These are phyloP conservation scores for Ammodytes marinus DNA, from an alignment of 2,113 vertebrate species.

Conservation along the genomic window DNA sequence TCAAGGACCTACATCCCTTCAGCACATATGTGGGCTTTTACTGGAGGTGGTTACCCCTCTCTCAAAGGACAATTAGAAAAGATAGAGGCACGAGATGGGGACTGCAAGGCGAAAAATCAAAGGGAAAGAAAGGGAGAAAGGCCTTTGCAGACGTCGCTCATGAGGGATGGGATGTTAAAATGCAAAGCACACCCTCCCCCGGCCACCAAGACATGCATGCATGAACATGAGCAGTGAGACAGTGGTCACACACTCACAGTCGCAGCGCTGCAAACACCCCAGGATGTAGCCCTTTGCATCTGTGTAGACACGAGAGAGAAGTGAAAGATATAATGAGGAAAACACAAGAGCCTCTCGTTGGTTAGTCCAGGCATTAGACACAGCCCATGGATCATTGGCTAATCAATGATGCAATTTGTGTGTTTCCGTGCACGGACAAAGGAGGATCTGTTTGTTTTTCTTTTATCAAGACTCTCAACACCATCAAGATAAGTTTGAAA, in stretches of 20 bases:
- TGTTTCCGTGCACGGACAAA: neutral
- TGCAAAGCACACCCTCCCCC: conserved; percentile 70
- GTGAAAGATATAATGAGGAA: neutral
- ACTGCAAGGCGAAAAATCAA: conserved; percentile 6
- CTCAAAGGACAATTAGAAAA: conserved; percentile 33
- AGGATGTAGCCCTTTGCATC: conserved; percentile 2
- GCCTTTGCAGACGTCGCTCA: conserved; percentile 20
- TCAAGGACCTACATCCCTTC: conserved; percentile 3
- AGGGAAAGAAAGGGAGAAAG: conserved; percentile 34
- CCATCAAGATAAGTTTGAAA: neutral
- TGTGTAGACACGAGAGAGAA: neutral
- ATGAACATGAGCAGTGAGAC: conserved; percentile 61
- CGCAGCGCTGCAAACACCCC: conserved; percentile 10
- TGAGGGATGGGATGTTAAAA: conserved; percentile 64
- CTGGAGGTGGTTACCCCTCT: conserved; percentile 59
- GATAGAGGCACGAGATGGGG: conserved; percentile 5
- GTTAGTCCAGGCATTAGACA: conserved; percentile 21
- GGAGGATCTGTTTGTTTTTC: conserved; percentile 1
- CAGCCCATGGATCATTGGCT: conserved; percentile 30
- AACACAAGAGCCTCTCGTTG: neutral
- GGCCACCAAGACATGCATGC: conserved; percentile 65
- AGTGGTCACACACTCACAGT: conserved; percentile 41
- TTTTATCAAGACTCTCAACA: neutral
- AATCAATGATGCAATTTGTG: conserved; percentile 20
- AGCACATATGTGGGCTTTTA: conserved; percentile 5